Base-by-base conservation (phyloP, 2,888 invertebrate species). In the Epiblema foenella region DNA sequence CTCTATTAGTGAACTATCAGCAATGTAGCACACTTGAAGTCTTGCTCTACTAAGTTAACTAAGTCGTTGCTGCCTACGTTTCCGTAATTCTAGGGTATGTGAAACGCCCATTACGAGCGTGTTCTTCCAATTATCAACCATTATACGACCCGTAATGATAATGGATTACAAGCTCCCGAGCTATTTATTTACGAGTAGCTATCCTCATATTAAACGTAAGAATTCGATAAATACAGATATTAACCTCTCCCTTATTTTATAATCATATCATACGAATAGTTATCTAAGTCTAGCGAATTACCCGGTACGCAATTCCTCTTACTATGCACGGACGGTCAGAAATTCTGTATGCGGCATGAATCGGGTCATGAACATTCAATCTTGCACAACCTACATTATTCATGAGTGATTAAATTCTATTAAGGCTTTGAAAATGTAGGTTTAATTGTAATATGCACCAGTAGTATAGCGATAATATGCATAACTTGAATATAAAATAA, bases 291-390 rank as follows among this genome's bases (percentile, higher is more conserved):
- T 49, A 59, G 54, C 54, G 20, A 54, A 62, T 29, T 60, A 60
- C 20, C 51, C 60, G 59, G 60, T 70, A 51, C 58, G 68, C 56
- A 62, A 62, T 69, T 74, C 62, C 79, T 81, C 77, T 80, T 84
- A 81, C 80, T 82, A 86, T 86, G 83, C 83, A 81, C 78, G 77
- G 77, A 77, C 81, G 78, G 83, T 75, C 77, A 73, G 72, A 83
- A 83, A 86, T 86, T 86, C 83, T 79, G 85, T 84, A 88, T 87
- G 86, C 85, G 79, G 78, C 79, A 82, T 81, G 83, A 83, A 90
- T 88, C 87, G 86, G 86, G 87, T 89, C 90, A 90, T 88, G 87
- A 88, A 83, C 85, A 83, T 83, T 86, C 83, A 82, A 83, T 84
- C 81, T 76, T 73, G 75, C 81, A 80, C 81, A 83, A 83, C 84